These are phyloP conservation scores for Pycnomerus fuliginosus DNA, from an alignment of 2,888 invertebrate genomes.

Conservation along the genomic window DNA sequence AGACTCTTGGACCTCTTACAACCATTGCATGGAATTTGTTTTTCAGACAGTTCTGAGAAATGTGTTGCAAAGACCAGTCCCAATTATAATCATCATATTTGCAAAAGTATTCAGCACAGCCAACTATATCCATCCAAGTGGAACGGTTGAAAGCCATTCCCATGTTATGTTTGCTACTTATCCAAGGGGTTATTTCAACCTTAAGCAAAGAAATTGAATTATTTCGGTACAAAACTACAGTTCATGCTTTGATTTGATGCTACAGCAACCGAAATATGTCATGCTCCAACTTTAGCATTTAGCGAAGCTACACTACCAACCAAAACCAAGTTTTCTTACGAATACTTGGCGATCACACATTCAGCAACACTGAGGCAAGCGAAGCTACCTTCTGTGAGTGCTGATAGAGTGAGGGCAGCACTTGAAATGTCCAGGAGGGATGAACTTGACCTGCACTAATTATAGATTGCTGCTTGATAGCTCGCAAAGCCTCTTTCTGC, in stretches of 20 bases:
- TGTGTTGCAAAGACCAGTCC: conserved; percentile 96
- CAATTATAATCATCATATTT: conserved; percentile 98
- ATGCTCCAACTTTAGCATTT: too few species aligned
- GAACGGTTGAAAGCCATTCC: conserved; percentile 92
- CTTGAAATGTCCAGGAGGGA: conserved; percentile 78
- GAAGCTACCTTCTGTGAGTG: conserved; percentile 77
- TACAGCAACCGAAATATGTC: too few species aligned
- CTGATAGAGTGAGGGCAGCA: conserved; percentile 80
- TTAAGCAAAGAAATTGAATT: too few species aligned
- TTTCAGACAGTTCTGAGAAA: conserved; percentile 80
- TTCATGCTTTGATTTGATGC: too few species aligned
- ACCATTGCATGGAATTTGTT: conserved; percentile 83
- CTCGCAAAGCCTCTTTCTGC: conserved; percentile 55
- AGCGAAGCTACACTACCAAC: too few species aligned
- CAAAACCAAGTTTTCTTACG: too few species aligned
- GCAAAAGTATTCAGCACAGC: conserved; percentile 85
- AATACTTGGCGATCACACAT: too few species aligned
- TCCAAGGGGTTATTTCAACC: conserved; percentile 92
- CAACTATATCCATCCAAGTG: conserved; percentile 82
- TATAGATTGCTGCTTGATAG: conserved; percentile 52
- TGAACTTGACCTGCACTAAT: conserved; percentile 48
- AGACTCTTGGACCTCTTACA: conserved; percentile 90
- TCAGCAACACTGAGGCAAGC: conserved; percentile 30
- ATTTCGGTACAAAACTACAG: too few species aligned
- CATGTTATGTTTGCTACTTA: conserved; percentile 98